Evolutionary conservation across 2,888 invertebrate genomes (phyloP), one percentile per base, ranked within the genome.

Genomic region (Napeogenes sylphis): DNA sequence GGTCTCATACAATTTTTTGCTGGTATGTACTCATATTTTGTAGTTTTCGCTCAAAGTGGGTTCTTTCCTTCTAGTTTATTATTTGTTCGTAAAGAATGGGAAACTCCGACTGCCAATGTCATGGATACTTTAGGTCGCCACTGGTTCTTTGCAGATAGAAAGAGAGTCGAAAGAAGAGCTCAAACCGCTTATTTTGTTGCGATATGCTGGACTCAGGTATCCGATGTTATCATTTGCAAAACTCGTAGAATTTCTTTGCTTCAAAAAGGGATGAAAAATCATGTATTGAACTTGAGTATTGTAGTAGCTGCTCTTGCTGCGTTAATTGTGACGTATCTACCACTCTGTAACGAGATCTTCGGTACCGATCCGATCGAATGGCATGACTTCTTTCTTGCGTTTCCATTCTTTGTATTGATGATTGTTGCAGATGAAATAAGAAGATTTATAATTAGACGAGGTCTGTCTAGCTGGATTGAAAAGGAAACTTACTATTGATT

Each of bases 1-100:
- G 97, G 97, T 59, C 90, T 97, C 81, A 95, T 97, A 71, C 97
- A 97, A 84, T 94, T 96, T 30, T 93, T 93, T 53, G 95, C 94
- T 51, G 96, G 95, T 8, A 95, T 97, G 89, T 94, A 93, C 78
- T 91, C 94, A 3, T 97, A 96, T 81, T 95, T 95, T 75, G 92
- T 95, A 59, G 93, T 96, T 63, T 94, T 95, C 92, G 95, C 95
- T 2, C 93, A 94, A 73, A 93, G 94, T 70, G 97, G 97, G 0
- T 97, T 97, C 85, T 92, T 92, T 76, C 95, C 95, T 0, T 82
- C 85, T 3, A 85, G 88, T 67, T 85, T 97, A 62, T 73, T 95
- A 54, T 94, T 94, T 66, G 80, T 96, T 58, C 93, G 97, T 59
- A 85, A 91, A 3, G 83, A 92, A 42, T 97, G 97, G 97, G 95